Conservation (phyloP, 2,797 vertebrate genomes). For the Characodon lateralis region DNA sequence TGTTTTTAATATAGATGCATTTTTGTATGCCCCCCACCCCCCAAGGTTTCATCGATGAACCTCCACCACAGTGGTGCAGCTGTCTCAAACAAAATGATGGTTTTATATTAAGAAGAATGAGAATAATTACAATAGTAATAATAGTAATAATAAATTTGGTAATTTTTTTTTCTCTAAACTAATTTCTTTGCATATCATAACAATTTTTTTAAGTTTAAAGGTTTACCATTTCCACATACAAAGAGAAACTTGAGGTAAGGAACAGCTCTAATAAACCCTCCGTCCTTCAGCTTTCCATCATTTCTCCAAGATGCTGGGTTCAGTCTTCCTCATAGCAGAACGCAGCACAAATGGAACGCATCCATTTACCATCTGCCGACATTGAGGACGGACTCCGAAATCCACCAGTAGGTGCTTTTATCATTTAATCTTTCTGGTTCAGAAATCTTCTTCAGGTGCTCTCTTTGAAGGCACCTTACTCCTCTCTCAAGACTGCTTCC, state of each 20-base stretch:
- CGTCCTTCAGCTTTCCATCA: slow-evolving; percentile 60
- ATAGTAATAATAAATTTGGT: slow-evolving; percentile 77
- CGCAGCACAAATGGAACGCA: slow-evolving; percentile 46
- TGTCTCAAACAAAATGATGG: slow-evolving; percentile 67
- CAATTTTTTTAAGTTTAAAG: slow-evolving; percentile 83
- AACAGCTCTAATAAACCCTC: slow-evolving; percentile 71
- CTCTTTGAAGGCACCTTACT: slow-evolving; percentile 28
- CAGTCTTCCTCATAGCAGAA: slow-evolving; percentile 47
- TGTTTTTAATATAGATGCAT: slow-evolving; percentile 29
- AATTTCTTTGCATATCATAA: slow-evolving; percentile 85
- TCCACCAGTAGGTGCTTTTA: slow-evolving; percentile 40
- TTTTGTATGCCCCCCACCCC: slow-evolving; percentile 41
- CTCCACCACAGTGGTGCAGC: slow-evolving; percentile 55
- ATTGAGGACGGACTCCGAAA: slow-evolving; percentile 37
- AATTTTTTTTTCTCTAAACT: slow-evolving; percentile 81
- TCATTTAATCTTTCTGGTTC: slow-evolving; percentile 49
- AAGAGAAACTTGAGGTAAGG: slow-evolving; percentile 82
- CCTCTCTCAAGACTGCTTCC: slow-evolving; percentile 38
- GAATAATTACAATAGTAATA: slow-evolving; percentile 71
- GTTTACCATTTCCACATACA: slow-evolving; percentile 81
- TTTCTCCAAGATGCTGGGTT: slow-evolving; percentile 34
- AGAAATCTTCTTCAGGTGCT: slow-evolving; percentile 37
- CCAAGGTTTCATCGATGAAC: slow-evolving; percentile 50
- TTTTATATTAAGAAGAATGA: slow-evolving; percentile 69
- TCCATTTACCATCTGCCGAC: slow-evolving; percentile 45